Conservation (phyloP, 2,797 vertebrate genomes). For the Champsocephalus esox region DNA sequence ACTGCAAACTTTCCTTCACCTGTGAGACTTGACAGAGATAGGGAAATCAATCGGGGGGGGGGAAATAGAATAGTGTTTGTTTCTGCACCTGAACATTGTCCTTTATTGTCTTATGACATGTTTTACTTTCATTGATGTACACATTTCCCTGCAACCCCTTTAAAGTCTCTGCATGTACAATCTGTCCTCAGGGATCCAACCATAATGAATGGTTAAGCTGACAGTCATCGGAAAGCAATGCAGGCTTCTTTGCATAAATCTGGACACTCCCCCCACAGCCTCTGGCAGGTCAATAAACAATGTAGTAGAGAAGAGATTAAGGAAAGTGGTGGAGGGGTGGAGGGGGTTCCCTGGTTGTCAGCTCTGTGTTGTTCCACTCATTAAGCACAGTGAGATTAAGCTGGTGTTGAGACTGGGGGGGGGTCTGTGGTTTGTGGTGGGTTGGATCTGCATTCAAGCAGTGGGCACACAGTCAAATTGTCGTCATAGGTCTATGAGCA, state of each 20-base stretch:
- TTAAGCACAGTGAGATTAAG: conserved; percentile 72
- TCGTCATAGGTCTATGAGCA: conserved; percentile 60
- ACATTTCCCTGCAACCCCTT: conserved; percentile 37
- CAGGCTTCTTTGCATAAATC: conserved; percentile 69
- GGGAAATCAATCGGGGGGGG: conserved; percentile 48
- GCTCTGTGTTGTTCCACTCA: conserved; percentile 68
- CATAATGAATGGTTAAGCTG: conserved; percentile 71
- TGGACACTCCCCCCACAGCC: conserved; percentile 65
- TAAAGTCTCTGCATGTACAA: conserved; percentile 52
- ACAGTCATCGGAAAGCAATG: conserved; percentile 59
- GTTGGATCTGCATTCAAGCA: conserved; percentile 55
- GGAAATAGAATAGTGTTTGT: conserved; percentile 44
- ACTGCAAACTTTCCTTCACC: conserved; percentile 49
- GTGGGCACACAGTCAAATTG: conserved; percentile 52
- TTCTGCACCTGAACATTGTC: conserved; percentile 42
- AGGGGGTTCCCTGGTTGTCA: conserved; percentile 61
- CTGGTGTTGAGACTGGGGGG: conserved; percentile 57
- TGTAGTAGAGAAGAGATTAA: conserved; percentile 50
- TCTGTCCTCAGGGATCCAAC: conserved; percentile 58
- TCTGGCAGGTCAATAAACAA: conserved; percentile 71
- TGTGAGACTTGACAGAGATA: conserved; percentile 60
- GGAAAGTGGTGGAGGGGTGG: conserved; percentile 23
- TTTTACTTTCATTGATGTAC: conserved; percentile 28
- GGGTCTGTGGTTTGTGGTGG: conserved; percentile 45
- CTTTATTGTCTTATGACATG: conserved; percentile 54